These are phyloP conservation scores for Abscondita cerata DNA, from an alignment of 2,888 invertebrate species.

Conservation along the genomic window DNA sequence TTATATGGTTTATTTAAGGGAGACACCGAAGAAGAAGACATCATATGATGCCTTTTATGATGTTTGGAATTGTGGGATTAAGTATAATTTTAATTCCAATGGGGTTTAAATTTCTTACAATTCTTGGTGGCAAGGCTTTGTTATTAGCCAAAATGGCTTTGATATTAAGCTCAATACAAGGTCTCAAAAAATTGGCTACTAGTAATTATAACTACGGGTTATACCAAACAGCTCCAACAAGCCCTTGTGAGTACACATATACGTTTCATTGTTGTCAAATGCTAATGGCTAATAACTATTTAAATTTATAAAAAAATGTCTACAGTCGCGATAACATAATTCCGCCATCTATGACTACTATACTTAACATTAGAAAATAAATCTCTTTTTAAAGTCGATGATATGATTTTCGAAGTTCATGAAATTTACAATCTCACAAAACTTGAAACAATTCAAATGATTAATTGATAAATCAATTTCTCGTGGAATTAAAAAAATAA, in stretches of 20 bases:
- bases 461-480: too few species aligned
- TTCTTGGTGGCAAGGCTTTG: conserved; percentile 81
- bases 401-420: too few species aligned
- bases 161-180: conserved; percentile 79
- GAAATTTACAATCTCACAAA: too few species aligned
- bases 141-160: conserved; percentile 83
- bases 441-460: too few species aligned
- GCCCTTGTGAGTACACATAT: conserved; percentile 19
- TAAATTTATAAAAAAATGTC: neutral
- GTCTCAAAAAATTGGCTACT: conserved; percentile 78
- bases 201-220: conserved; percentile 79
- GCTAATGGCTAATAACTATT: conserved; percentile 21
- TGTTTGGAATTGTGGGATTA: conserved; percentile 79
- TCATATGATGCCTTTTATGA: conserved; percentile 76
- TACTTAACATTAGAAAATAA: too few species aligned
- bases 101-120: conserved; percentile 85
- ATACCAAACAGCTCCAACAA: conserved; percentile 63
- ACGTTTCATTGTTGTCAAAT: conserved; percentile 5
- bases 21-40: conserved; percentile 68
- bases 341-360: too few species aligned
- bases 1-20: conserved; percentile 31
- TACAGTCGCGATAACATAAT: too few species aligned
- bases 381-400: too few species aligned
- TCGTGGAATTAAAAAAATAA: too few species aligned
- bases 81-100: conserved; percentile 80